Base-by-base conservation (phyloP, 2,797 vertebrate species). In the Spizella passerina region DNA sequence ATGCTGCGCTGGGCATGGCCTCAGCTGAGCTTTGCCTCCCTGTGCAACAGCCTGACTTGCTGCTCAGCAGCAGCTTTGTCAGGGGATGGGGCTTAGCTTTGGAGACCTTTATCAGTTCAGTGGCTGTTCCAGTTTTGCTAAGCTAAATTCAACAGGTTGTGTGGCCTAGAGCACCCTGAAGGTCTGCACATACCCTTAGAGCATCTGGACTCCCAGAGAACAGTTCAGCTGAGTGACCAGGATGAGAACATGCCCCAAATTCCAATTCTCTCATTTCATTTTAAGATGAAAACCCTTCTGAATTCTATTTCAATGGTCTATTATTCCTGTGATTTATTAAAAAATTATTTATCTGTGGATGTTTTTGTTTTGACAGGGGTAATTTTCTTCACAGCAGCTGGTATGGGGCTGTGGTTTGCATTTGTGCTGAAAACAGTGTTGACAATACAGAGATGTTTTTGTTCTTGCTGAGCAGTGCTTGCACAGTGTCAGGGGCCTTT, bases 1-100 rank as follows among this genome's bases (percentile, higher is more conserved):
- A 9, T 53, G 23, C 24, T 36, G 43, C 23, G 30, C 47, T 39
- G 39, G 9, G 14, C 0, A 0, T 9, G 39, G 55, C 32, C 20
- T 39, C 27, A 29, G 24, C 39, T 49, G 71, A 66, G 9, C 22
- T 73, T 81, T 49, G 20, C 9, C 44, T 43, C 19, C 22, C 19
- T 24, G 4, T 9, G 50, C 21, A 73, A 19, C 71, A 77, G 47
- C 52, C 30, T 65, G 71, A 30, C 36, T 69, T 66, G 30, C 46
- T 61, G 36, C 12, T 36, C 34, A 46, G 30, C 38, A 39, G 2
- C 9, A 49, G 24, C 71, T 88, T 68, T 36, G 38, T 5, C 39
- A 59, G 61, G 26, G 52, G 56, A 36, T 36, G 19, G 10, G 27
- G 10, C 9, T 79, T 46, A 66, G 38, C 78, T 22, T 7, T 56